Conservation (phyloP, 1,140 invertebrate species). For the Wiebesia pumilae region DNA sequence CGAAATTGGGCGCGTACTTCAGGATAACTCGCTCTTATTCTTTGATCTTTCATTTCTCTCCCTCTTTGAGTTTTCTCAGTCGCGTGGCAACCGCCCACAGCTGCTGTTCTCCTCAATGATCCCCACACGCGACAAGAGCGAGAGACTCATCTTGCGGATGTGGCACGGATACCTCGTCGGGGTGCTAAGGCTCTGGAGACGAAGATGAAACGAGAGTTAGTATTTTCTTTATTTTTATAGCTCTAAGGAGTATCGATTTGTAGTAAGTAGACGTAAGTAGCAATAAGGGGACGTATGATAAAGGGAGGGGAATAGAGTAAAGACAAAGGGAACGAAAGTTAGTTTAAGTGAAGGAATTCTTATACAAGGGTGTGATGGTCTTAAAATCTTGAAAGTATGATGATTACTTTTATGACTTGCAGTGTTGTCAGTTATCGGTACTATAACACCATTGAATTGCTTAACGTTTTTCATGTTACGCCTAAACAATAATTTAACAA, state of each 20-base stretch:
- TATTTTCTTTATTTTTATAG: slow-evolving; percentile 24
- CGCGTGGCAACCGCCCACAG: slow-evolving; percentile 12
- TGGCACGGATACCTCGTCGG: not conserved
- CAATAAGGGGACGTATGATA: not conserved
- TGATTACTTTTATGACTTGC: slow-evolving; percentile 1
- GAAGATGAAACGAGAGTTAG: slow-evolving; percentile 15
- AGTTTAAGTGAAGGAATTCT: not conserved
- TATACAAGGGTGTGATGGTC: not conserved
- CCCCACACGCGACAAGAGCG: not conserved
- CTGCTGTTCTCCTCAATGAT: slow-evolving; percentile 28
- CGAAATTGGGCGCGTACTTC: slow-evolving; percentile 33
- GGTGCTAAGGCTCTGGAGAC: not conserved
- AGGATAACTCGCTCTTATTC: not conserved
- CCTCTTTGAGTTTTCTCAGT: slow-evolving; percentile 21
- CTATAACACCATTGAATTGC: too few species aligned
- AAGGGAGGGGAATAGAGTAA: not conserved
- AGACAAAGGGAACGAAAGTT: not conserved
- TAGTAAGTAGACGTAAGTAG: too few species aligned
- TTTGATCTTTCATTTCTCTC: not conserved
- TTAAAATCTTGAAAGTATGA: not conserved
- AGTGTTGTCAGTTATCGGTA: too few species aligned
- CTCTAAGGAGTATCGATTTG: slow-evolving; percentile 16
- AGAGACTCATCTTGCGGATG: not conserved
- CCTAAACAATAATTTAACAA: too few species aligned
- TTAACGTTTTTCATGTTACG: too few species aligned